Evolutionary conservation across 2,797 vertebrate genomes (phyloP).

Genomic region (Staurois parvus): DNA sequence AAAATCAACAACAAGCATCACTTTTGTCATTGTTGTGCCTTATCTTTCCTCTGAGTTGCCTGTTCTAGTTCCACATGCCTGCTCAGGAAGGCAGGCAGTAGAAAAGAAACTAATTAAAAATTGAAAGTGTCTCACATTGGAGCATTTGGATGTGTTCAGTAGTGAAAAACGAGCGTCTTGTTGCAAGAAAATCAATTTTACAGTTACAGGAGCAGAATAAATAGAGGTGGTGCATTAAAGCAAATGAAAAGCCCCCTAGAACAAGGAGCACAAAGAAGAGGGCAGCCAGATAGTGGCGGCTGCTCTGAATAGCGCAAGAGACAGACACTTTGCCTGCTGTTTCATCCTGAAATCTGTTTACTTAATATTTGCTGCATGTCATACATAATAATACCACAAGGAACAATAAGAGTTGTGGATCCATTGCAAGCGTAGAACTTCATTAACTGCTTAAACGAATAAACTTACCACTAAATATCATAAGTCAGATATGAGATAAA

Average conservation of each 20-base stretch:
- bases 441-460: conserved; percentile 38
- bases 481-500: not conserved
- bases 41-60: conserved; percentile 62
- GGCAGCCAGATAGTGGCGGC: conserved; percentile 47
- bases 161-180: conserved; percentile 77
- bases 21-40: conserved; percentile 65
- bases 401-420: conserved; percentile 45
- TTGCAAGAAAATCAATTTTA: conserved; percentile 84
- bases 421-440: conserved; percentile 36
- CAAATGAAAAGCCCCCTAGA: conserved; percentile 71
- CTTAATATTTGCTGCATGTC: conserved; percentile 58
- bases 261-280: conserved; percentile 45
- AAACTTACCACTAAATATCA: not conserved
- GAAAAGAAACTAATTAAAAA: conserved; percentile 80
- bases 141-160: conserved; percentile 75
- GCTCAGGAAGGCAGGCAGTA: conserved; percentile 68
- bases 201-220: conserved; percentile 85
- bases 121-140: conserved; percentile 75
- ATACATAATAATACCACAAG: conserved; percentile 57
- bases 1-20: conserved; percentile 65
- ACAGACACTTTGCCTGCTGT: conserved; percentile 37
- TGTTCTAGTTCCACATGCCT: conserved; percentile 67
- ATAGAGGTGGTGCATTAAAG: conserved; percentile 79
- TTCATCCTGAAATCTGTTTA: conserved; percentile 58
- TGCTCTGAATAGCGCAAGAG: conserved; percentile 45